Percentiles rank a stretch among this genome's conserved stretches.
Evolutionary conservation across 2,113 vertebrate species (phyloP).

Genomic region (Oreochromis niloticus): DNA sequence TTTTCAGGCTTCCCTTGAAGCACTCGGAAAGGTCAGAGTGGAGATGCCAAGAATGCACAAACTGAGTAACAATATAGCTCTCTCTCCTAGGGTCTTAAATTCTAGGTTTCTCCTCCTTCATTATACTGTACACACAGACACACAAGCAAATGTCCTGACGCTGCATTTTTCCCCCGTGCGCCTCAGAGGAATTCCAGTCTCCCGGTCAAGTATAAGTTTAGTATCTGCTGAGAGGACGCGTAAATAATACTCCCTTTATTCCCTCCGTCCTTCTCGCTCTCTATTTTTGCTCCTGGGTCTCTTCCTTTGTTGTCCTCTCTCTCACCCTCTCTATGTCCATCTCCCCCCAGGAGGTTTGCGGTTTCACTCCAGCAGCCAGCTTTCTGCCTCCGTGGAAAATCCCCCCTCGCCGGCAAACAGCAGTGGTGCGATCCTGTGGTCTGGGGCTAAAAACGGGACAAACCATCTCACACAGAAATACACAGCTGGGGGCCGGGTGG

Average conservation of each 20-base stretch:
- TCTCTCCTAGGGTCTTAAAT: conserved; percentile 30
- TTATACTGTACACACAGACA: conserved; percentile 8
- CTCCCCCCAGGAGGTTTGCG: background rate
- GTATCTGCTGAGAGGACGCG: conserved; percentile 10
- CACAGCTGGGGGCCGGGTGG: background rate
- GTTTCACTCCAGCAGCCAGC: conserved; percentile 4
- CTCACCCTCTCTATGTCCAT: background rate
- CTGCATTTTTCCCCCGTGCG: conserved; percentile 14
- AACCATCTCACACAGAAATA: conserved; percentile 14
- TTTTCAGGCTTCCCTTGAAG: background rate
- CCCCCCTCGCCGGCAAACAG: conserved; percentile 10
- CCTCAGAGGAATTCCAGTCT: conserved; percentile 36
- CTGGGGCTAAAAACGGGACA: conserved; percentile 34
- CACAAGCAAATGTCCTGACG: conserved; percentile 5
- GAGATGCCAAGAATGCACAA: background rate
- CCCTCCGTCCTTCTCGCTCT: background rate
- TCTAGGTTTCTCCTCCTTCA: conserved; percentile 37
- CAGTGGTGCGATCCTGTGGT: conserved; percentile 31
- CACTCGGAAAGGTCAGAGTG: background rate
- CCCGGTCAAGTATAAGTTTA: conserved; percentile 38
- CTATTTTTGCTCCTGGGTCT: conserved; percentile 14
- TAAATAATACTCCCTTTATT: conserved; percentile 30
- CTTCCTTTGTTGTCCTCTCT: background rate
- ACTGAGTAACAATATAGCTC: background rate
- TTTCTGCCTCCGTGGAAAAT: conserved; percentile 27